A percentile compares a stretch with the other conserved stretches of the same genome.
These are phyloP conservation scores for Apteryx owenii DNA, from an alignment of 2,113 vertebrate genomes.

Conservation along the genomic window DNA sequence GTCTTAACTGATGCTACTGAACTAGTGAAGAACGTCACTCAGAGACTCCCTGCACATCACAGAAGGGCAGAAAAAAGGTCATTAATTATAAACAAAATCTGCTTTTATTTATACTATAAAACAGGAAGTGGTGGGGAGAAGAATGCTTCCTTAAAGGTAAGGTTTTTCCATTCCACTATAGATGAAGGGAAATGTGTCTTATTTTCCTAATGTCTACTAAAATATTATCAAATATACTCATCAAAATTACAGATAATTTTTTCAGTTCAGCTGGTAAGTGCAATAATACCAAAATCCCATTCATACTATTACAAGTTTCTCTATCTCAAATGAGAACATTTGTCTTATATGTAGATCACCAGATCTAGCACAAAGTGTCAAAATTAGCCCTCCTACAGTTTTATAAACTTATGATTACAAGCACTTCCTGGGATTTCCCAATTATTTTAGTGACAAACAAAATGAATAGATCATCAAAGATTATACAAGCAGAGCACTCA, in stretches of 20 bases:
- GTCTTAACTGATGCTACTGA: too few species aligned
- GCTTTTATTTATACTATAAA: not conserved
- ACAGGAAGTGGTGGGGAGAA: not conserved
- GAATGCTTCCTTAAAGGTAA: not conserved
- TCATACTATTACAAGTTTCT: not conserved
- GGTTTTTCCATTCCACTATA: not conserved
- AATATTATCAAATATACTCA: too few species aligned
- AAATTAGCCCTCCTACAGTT: not conserved
- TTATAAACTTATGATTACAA: rapidly evolving
- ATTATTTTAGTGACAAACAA: rapidly evolving
- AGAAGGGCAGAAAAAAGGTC: not conserved
- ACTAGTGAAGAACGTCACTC: not conserved
- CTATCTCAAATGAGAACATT: not conserved
- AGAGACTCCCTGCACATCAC: not conserved
- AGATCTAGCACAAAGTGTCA: not conserved
- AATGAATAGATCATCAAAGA: rapidly evolving
- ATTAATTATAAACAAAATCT: not conserved
- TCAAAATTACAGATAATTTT: not conserved
- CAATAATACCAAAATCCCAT: not conserved
- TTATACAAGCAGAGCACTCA: rapidly evolving
- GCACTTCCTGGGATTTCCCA: not conserved
- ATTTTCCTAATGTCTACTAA: not conserved
- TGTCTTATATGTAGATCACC: rapidly evolving
- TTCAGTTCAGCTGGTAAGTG: not conserved
- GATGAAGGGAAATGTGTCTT: not conserved